Base-by-base conservation (phyloP, 2,888 invertebrate genomes). In the Chalcis sispes region DNA sequence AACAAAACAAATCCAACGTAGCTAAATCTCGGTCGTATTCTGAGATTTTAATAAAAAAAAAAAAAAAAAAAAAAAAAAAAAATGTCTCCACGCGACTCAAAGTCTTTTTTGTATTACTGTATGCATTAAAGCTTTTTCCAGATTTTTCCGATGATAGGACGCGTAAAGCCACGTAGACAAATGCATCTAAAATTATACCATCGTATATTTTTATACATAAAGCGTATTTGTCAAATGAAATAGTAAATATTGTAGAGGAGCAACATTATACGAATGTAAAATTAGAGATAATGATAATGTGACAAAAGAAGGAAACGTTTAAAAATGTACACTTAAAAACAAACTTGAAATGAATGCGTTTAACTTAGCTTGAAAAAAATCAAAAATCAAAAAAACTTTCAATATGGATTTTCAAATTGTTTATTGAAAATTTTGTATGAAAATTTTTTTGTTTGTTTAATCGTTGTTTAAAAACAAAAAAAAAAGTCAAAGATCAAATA, bases 181-280 rank as follows among this genome's bases (percentile, higher is more conserved):
- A 32, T 8, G 8, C 46, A 15, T 15, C 10, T 7, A 10, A 4
- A 36, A 36, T 36, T 36, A 2, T 15, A 36, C 18, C 4, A 4
- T n/a, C 32, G 58, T 42, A 46, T 46, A n/a, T 29, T 8, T 62
- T 18, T 32, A 1, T 15, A 36, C 2, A n/a, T n/a, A n/a, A n/a
- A n/a, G 25, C 36, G 52, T 25, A 40, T 50, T 20, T 40, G 8
- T 29, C 1, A 1, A 8, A 10, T 8, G 25, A 20, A 10, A 3
- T 25, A 56, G 42, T 23, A 56, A 42, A 40, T 25, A 46, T 15
- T 46, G 56, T 25, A 23, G 29, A 8, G 23, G 42, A 40, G 67
- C 67, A 56, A 67, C 42, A 67, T 40, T n/a, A 56, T 46, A n/a
- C 42, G 1, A 18, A 7, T 42, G 40, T 5, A 25, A 18, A 42